Evolutionary conservation across 2,888 invertebrate genomes (phyloP), one percentile per base, ranked within the genome.

Genomic region (Pachliopta kotzebuea): DNA sequence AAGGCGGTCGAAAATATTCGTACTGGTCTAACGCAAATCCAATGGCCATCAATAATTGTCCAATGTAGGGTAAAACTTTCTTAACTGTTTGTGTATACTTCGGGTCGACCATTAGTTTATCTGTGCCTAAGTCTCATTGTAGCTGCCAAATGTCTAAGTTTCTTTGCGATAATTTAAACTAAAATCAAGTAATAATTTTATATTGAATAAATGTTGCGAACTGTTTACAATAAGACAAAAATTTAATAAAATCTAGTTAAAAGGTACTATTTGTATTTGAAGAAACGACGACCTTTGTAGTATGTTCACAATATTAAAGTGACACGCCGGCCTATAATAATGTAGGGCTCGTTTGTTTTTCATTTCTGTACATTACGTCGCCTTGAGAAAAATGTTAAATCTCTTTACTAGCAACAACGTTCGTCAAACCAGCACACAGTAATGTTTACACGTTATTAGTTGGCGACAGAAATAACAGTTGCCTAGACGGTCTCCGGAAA

Each of bases 21-120:
- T 85, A 71, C 60, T 86, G 86, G 69, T 90, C 86, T 42, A 88
- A 64, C n/a, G 81, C 58, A 70, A 87, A 89, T n/a, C 89, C 90
- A 21, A 85, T 2, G 2, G 81, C 82, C 88, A 90, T 88, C 45
- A 90, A 58, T 42, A 72, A 67, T 63, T 89, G 86, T 49, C 90
- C 90, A 23, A 84, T 56, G 68, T 81, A 83, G 23, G 88, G 84
- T 64, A 86, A 69, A 69, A 81, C 86, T 53, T 71, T 20, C 52
- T 76, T 70, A 23, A 83, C 14, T 45, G 74, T 54, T 20, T 67
- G 67, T 52, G 50, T 52, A 23, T 52, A 52, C 45, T 72, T 63
- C 52, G 76, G 62, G 61, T 78, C 67, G 63, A 78, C 68, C 83
- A 84, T 85, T 72, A 70, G 75, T 63, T 60, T 52, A 57, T 29